These are phyloP conservation scores for Antheraea pernyi DNA, from an alignment of 1,140 invertebrate genomes.

Conservation along the genomic window DNA sequence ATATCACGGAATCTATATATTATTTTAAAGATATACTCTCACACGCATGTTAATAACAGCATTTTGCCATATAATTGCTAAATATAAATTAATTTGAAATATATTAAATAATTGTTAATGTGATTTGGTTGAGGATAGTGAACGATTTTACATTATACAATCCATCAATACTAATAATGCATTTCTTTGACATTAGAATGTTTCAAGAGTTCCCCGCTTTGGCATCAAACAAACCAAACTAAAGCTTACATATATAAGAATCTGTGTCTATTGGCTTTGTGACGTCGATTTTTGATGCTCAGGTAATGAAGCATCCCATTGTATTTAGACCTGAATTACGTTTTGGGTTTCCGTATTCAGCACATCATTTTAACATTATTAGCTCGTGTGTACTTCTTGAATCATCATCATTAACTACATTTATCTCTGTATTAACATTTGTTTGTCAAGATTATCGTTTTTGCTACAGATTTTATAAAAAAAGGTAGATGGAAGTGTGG, in stretches of 20 bases:
- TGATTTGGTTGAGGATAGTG: background rate
- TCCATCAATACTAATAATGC: background rate
- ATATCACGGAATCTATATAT: background rate
- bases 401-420: background rate
- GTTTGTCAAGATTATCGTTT: too few relatives aligned
- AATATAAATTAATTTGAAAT: background rate
- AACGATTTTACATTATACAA: background rate
- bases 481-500: too few relatives aligned
- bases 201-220: constrained; percentile 74
- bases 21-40: background rate
- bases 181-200: constrained; percentile 71
- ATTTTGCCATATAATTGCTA: background rate
- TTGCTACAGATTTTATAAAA: too few relatives aligned
- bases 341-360: background rate
- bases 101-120: background rate
- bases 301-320: constrained; percentile 51
- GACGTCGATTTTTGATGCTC: constrained; percentile 30
- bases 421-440: too few relatives aligned
- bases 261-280: constrained; percentile 16
- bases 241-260: constrained; percentile 52
- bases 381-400: background rate
- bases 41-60: too few relatives aligned
- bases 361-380: background rate
- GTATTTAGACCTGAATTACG: constrained; percentile 27
- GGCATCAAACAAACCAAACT: constrained; percentile 66